A percentile compares a stretch with the other conserved stretches of the same genome.
Evolutionary conservation across 2,113 vertebrate genomes (phyloP).

Genomic region (Nannospalax galili): DNA sequence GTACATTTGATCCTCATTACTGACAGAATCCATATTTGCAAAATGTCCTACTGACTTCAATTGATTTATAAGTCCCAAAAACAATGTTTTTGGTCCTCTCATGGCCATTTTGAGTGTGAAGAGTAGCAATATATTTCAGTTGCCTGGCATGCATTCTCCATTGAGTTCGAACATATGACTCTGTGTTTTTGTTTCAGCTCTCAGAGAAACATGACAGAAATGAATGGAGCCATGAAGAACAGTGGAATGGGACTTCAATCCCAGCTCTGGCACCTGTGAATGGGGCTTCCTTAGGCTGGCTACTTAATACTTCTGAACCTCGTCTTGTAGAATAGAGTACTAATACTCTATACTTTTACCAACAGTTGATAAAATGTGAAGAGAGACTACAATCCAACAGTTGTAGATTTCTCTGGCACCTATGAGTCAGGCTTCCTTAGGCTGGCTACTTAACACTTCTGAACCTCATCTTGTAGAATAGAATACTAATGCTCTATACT

Average conservation of each 20-base stretch:
- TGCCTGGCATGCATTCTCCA: neutral
- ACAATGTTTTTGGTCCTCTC: neutral
- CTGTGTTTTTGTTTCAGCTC: neutral
- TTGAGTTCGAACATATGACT: neutral
- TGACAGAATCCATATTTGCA: neutral
- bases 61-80: neutral
- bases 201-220: neutral
- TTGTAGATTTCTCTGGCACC: no score
- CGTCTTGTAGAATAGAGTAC: no score
- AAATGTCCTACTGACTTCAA: neutral
- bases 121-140: neutral
- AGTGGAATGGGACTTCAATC: neutral
- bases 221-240: neutral
- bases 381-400: no score
- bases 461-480: no score
- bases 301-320: neutral
- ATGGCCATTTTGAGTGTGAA: neutral
- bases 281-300: neutral
- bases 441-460: neutral
- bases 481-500: no score
- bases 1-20: slow-evolving; percentile 20
- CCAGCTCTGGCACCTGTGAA: neutral
- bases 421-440: neutral
- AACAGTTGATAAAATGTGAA: no score
- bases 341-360: no score